Conservation (phyloP, 1,140 invertebrate genomes). For the Rhopalosiphum maidis region DNA sequence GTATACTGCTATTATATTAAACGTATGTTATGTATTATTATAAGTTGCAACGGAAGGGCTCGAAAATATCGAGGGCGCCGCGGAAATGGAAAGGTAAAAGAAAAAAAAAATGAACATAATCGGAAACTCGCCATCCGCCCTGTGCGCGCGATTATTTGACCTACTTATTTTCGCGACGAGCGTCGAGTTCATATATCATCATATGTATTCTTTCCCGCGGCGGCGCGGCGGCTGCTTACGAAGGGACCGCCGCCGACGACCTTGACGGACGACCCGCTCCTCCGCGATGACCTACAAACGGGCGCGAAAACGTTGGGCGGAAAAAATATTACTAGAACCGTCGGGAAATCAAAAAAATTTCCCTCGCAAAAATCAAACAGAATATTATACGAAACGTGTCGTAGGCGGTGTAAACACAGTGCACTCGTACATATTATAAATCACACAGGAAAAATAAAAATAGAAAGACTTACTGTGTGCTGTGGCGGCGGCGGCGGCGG, state of each 20-base stretch:
- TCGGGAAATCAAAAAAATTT: background rate
- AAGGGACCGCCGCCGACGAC: slow-evolving; percentile 19
- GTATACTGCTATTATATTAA: background rate
- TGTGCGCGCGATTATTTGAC: slow-evolving; percentile 20
- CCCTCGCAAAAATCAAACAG: background rate
- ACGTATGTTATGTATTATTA: background rate
- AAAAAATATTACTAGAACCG: background rate
- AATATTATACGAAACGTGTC: background rate
- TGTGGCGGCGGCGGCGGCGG: slow-evolving; percentile 3
- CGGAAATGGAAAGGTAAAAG: background rate
- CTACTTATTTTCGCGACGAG: background rate
- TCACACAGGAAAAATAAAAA: background rate
- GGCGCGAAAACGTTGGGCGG: background rate
- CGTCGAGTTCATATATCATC: background rate
- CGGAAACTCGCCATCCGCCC: background rate
- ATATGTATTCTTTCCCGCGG: background rate
- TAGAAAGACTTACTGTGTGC: background rate
- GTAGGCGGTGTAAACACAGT: background rate
- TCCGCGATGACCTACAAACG: slow-evolving; percentile 39
- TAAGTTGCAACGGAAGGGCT: background rate
- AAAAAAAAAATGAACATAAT: background rate
- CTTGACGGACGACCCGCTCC: slow-evolving; percentile 47
- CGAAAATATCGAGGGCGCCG: background rate
- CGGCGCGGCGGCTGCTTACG: background rate
- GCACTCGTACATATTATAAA: background rate